phyloP scores from a whole-genome alignment of 2,113 vertebrate species.

The Prochilodus magdalenae region DNA sequence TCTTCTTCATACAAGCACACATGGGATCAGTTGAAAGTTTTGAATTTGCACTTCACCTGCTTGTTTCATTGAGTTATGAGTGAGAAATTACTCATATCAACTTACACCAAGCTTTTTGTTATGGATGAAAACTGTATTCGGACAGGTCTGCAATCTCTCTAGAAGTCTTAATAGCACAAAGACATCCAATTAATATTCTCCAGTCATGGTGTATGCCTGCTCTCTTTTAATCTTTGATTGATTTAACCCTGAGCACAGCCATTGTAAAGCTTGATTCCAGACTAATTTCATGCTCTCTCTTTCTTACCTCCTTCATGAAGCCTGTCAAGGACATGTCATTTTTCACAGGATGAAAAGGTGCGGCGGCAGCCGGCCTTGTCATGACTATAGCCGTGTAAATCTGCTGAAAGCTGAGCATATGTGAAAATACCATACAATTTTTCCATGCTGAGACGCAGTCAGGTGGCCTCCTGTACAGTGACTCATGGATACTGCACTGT shows the following conservation, averaged over 20 bases:
- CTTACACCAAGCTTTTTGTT: too few species aligned
- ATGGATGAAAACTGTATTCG: too few species aligned
- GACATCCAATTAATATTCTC: background rate
- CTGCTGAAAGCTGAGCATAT: constrained; percentile 25
- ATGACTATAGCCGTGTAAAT: constrained; percentile 41
- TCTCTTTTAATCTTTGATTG: constrained; percentile 49
- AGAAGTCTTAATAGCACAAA: background rate
- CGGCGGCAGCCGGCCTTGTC: background rate
- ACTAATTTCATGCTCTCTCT: constrained; percentile 11
- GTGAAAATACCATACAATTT: constrained; percentile 29
- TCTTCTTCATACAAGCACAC: too few species aligned
- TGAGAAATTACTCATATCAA: background rate
- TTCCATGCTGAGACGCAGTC: background rate
- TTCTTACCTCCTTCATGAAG: constrained; percentile 36
- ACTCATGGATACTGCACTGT: background rate
- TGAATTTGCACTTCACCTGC: too few species aligned
- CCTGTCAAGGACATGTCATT: constrained; percentile 54
- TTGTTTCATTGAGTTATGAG: too few species aligned
- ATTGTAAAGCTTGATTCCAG: constrained; percentile 23
- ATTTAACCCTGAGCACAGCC: background rate
- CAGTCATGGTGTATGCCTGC: background rate
- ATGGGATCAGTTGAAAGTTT: too few species aligned
- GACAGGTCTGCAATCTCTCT: background rate
- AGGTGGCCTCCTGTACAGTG: background rate
- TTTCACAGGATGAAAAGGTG: constrained; percentile 35